Conservation (phyloP, 2,113 vertebrate species). For the Lepisosteus osseus region DNA sequence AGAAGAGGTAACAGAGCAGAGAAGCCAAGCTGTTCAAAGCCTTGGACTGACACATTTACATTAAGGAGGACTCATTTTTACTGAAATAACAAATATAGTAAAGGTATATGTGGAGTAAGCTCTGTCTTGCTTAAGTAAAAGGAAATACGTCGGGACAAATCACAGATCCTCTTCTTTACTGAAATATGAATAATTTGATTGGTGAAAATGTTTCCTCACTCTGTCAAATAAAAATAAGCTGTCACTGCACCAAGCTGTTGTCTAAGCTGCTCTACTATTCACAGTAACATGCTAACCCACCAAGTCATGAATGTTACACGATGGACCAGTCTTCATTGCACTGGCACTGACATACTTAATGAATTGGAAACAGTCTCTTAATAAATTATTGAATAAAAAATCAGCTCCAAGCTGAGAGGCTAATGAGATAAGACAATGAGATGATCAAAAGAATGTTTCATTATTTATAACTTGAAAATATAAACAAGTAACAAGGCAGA, state of each 20-base stretch:
- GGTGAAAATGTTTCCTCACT: not conserved
- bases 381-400: slow-evolving; percentile 21
- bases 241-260: no score
- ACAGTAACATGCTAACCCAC: not conserved
- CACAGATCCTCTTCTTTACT: not conserved
- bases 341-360: slow-evolving; percentile 10
- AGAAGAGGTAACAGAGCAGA: no score
- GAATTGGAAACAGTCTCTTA: slow-evolving; percentile 18
- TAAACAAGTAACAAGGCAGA: slow-evolving; percentile 3
- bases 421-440: slow-evolving; percentile 19
- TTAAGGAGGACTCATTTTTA: no score
- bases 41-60: no score
- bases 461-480: slow-evolving; percentile 1
- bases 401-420: not conserved
- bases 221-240: no score
- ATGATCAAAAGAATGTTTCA: slow-evolving; percentile 1
- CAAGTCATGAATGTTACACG: not conserved
- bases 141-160: not conserved
- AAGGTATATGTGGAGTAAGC: no score
- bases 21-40: no score
- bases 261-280: not conserved
- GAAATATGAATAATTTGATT: not conserved
- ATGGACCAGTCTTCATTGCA: not conserved
- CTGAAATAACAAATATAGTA: no score
- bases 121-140: no score